Conservation (phyloP, 2,888 invertebrate genomes). For the Agonopterix subpropinquella region DNA sequence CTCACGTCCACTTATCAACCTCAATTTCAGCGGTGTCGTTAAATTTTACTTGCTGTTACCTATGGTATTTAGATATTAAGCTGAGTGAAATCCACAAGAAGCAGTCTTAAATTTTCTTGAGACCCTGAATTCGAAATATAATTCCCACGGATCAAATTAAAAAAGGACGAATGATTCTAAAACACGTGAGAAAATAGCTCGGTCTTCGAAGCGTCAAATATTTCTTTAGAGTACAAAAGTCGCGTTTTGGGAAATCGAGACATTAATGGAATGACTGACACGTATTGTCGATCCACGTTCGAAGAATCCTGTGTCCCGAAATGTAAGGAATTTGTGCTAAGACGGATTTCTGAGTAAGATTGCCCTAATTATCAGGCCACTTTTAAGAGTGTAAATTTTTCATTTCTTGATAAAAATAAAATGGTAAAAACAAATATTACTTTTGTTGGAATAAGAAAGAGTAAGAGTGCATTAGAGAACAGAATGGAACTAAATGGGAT, state of each 20-base stretch:
- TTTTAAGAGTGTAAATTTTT: constrained; percentile 5
- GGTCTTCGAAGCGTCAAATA: constrained; percentile 59
- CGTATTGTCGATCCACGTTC: constrained; percentile 54
- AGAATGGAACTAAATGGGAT: neutral
- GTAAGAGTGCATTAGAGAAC: constrained; percentile 2
- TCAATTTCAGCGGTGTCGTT: neutral
- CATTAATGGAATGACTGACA: constrained; percentile 70
- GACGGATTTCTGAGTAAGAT: constrained; percentile 32
- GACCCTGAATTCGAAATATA: too few relatives aligned
- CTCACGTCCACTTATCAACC: constrained; percentile 20
- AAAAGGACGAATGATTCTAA: constrained; percentile 25
- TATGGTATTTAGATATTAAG: neutral
- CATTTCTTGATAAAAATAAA: neutral
- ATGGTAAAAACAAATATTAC: neutral
- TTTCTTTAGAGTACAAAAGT: constrained; percentile 48
- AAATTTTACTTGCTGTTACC: neutral
- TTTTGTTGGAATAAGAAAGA: neutral
- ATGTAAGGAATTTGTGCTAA: constrained; percentile 46
- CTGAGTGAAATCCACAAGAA: too few relatives aligned
- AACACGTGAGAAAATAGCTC: constrained; percentile 46
- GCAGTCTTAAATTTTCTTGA: too few relatives aligned
- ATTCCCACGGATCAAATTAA: constrained; percentile 46
- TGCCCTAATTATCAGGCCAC: constrained; percentile 20
- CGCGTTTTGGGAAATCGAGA: constrained; percentile 62
- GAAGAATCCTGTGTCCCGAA: constrained; percentile 47